Evolutionary conservation across 2,888 invertebrate species (phyloP), one percentile per base, ranked within the genome.

Genomic region (Mechanitis messenoides): DNA sequence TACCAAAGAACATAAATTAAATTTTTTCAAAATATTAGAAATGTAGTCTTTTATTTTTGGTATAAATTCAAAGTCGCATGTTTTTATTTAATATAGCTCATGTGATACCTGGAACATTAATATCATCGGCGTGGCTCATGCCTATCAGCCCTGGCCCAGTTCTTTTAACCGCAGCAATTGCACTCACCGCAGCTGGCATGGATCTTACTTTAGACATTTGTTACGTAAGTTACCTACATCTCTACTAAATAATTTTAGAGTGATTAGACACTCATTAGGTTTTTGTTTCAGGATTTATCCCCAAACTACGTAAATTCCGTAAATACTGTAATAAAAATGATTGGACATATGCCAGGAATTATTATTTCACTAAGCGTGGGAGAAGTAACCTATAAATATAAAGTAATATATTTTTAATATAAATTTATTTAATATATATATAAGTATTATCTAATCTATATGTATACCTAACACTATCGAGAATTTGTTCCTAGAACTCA

Each of bases 251-350:
- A 3, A n/a, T 45, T 9, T 11, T 9, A 3, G 45, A 7, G 28
- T 50, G 5, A 28, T 50, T 28, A 28, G 20, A 2, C 28, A 20
- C 20, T 28, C 5, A 46, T 20, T 20, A 12, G 46, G 46, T 20
- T 45, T 1, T n/a, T n/a, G 53, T 81, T 92, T 56, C 93, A 95
- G 87, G 95, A 95, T 79, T 80, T 95, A 61, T 92, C 95, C 0
- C 95, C 95, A 0, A 94, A 93, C 72, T 95, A 92, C 74, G 94
- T 94, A 2, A 95, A 94, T 50, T 92, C 94, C 12, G 78, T 95
- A 9, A 93, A 94, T 69, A 95, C 95, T 5, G 92, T 95, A 1
- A 94, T 94, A 59, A 95, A 94, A 75, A 93, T 94, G 62, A 82
- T 95, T 64, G 95, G 94, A 28, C 92, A 93, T 56, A 91, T 92